phyloP scores from a whole-genome alignment of 2,113 vertebrate species.

The Ictalurus punctatus region DNA sequence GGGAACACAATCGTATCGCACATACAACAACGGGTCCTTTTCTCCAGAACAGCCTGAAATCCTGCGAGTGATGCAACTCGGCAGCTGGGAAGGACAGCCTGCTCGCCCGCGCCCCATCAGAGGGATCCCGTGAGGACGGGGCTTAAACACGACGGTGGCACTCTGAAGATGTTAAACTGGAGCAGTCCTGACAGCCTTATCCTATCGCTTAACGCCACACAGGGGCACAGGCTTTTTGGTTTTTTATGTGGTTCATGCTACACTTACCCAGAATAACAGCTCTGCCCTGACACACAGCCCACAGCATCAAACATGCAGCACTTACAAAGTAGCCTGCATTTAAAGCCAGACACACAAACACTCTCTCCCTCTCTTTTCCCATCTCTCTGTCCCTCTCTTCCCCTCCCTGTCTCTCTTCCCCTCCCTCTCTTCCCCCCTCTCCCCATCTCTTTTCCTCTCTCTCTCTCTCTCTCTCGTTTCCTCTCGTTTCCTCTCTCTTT shows the following conservation, averaged over 20 bases:
- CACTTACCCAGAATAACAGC: conserved; percentile 44
- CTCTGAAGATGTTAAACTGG: conserved; percentile 38
- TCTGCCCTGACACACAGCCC: conserved; percentile 30
- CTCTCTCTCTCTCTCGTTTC: too few relatives aligned
- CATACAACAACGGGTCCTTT: too few relatives aligned
- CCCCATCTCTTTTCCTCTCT: too few relatives aligned
- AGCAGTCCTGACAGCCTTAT: conserved; percentile 39
- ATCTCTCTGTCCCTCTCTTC: too few relatives aligned
- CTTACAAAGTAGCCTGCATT: conserved; percentile 36
- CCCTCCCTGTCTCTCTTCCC: too few relatives aligned
- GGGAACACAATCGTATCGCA: not conserved
- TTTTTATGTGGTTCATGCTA: conserved; percentile 41
- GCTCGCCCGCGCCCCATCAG: conserved; percentile 25
- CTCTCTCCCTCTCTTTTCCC: not conserved
- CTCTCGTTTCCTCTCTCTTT: too few relatives aligned
- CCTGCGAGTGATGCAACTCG: conserved; percentile 10
- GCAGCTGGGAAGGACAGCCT: conserved; percentile 14
- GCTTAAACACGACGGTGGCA: conserved; percentile 30
- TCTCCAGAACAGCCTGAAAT: not conserved
- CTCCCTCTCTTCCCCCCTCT: too few relatives aligned
- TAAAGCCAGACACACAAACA: conserved; percentile 16
- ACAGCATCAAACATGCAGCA: conserved; percentile 52
- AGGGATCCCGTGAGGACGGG: conserved; percentile 32
- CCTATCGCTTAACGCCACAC: conserved; percentile 18
- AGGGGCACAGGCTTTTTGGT: not conserved